Evolutionary conservation across 2,113 vertebrate genomes (phyloP).

Genomic region (Procapra przewalskii): DNA sequence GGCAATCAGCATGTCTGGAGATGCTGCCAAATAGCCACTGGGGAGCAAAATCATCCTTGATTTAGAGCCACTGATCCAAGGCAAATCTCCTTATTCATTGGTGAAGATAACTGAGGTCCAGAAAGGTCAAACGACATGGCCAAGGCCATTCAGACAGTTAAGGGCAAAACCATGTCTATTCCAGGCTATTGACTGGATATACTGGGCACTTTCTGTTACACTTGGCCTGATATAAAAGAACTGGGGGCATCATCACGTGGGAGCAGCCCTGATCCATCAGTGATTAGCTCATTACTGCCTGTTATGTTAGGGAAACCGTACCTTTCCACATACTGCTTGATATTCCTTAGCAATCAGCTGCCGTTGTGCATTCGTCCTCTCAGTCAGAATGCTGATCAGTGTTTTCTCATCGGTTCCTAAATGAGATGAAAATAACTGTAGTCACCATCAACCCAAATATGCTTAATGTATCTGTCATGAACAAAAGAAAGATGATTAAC

Average conservation of each 20-base stretch:
- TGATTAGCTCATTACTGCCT: not conserved
- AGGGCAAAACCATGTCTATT: not conserved
- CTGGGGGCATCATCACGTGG: accelerated
- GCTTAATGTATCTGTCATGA: not conserved
- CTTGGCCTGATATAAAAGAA: not conserved
- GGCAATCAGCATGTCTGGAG: not conserved
- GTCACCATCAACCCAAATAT: not conserved
- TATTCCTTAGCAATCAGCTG: slow-evolving; percentile 86
- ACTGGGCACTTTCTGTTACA: not conserved
- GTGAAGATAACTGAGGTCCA: not conserved
- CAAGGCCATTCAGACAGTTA: not conserved
- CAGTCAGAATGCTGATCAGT: slow-evolving; percentile 85
- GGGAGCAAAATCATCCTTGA: not conserved
- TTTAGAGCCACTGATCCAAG: not conserved
- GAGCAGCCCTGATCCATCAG: not conserved
- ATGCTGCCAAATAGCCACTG: not conserved
- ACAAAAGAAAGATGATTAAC: not conserved
- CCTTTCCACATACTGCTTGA: slow-evolving; percentile 82
- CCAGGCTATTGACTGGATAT: not conserved
- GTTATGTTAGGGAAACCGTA: slow-evolving; percentile 22
- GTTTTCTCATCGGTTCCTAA: slow-evolving; percentile 87
- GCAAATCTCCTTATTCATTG: not conserved
- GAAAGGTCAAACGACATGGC: not conserved
- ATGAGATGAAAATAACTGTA: slow-evolving; percentile 43
- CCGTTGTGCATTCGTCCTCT: slow-evolving; percentile 85